Evolutionary conservation across 1,140 invertebrate genomes (phyloP).

Genomic region (Lordiphosa stackelbergi): DNA sequence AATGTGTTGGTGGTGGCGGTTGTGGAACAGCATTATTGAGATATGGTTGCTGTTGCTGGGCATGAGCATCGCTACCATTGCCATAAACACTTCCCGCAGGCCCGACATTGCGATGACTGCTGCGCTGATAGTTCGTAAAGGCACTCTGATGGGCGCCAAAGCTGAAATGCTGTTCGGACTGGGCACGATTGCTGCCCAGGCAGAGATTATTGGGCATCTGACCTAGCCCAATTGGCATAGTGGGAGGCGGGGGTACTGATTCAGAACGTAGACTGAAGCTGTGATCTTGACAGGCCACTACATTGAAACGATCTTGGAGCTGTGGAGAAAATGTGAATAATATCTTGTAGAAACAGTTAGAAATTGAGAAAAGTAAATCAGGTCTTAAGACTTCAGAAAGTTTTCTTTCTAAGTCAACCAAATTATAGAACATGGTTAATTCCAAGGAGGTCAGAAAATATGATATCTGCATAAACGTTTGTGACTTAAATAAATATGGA

Average conservation of each 20-base stretch:
- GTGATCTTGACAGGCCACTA: constrained; percentile 43
- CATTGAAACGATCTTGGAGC: constrained; percentile 67
- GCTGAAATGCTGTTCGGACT: constrained; percentile 65
- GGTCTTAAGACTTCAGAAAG: no score
- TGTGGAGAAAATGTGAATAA: constrained; percentile 6
- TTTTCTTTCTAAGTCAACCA: no score
- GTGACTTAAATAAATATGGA: no score
- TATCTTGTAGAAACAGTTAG: no score
- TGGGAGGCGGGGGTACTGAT: constrained; percentile 59
- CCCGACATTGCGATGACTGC: constrained; percentile 42
- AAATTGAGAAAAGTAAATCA: no score
- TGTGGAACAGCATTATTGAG: constrained; percentile 57
- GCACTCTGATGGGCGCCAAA: constrained; percentile 54
- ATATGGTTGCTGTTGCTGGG: constrained; percentile 41
- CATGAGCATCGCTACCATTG: constrained; percentile 34
- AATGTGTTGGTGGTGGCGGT: constrained; percentile 46
- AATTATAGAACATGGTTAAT: no score
- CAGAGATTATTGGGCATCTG: constrained; percentile 62
- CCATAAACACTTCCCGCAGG: constrained; percentile 29
- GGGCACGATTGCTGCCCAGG: constrained; percentile 55
- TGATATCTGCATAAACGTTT: no score
- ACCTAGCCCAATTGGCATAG: constrained; percentile 20
- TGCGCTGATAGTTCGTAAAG: constrained; percentile 67
- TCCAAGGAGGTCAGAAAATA: no score
- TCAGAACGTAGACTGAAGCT: constrained; percentile 58